Evolutionary conservation across 2,888 invertebrate species (phyloP), one percentile per base, ranked within the genome.

Genomic region (Tholera decimalis): DNA sequence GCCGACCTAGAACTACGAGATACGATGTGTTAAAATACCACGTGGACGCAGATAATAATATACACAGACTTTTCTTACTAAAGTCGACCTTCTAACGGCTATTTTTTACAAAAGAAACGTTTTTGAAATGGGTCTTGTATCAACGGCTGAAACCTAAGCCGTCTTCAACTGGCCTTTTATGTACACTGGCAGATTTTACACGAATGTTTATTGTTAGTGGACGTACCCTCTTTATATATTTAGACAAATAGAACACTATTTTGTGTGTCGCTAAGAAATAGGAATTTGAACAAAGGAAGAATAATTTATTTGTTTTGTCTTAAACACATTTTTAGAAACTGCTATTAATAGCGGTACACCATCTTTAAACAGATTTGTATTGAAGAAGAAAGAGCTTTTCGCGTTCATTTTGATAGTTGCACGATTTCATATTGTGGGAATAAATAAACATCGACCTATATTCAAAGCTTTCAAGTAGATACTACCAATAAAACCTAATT

Each of bases 141-240:
- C 66, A 81, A 79, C 76, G 67, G 58, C 54, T 70, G 50, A 72
- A 78, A 75, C 54, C 63, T 78, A 74, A 75, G 75, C 81, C 65
- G 46, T 68, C 72, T 78, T 78, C 59, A 63, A 59, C 57, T 53
- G 57, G 37, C 30, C 68, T 35, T 78, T 75, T 72, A 78, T 66
- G 47, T 69, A 62, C 72, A 66, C 75, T 61, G 68, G 47, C 47
- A 78, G 65, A 68, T 79, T 69, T 58, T 57, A 65, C 61, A 62
- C 53, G 39, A 80, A 63, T 71, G 46, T 60, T n/a, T 68, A 61
- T 78, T 78, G 60, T 73, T 63, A 55, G 51, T 33, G 61, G 55
- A 6, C 15, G 47, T 33, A 44, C 37, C 51, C 61, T 62, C 63
- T 62, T 46, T 68, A 53, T 63, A 37, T 46, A 50, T 72, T 68